phyloP scores from a whole-genome alignment of 2,888 invertebrate species.

The Plemyria rubiginata region DNA sequence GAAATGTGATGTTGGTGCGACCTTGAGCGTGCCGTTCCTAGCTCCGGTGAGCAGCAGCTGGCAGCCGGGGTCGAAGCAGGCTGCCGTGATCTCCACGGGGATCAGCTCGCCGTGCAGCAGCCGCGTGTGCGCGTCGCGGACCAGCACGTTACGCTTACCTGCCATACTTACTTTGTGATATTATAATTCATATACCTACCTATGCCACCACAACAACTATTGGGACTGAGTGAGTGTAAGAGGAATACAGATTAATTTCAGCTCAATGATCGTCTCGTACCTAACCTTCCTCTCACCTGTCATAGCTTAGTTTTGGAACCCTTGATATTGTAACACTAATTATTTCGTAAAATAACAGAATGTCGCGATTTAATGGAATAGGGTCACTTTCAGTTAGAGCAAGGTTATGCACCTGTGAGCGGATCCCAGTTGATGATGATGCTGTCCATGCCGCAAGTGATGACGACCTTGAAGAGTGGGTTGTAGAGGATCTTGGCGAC shows the following conservation, averaged over 20 bases:
- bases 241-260: too few relatives aligned
- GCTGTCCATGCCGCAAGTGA: constrained; percentile 92
- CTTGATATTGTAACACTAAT: background rate
- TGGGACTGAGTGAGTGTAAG: too few relatives aligned
- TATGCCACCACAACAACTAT: too few relatives aligned
- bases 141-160: constrained; percentile 85
- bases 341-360: background rate
- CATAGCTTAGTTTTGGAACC: background rate
- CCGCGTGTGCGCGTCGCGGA: constrained; percentile 89
- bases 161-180: too few relatives aligned
- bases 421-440: constrained; percentile 94
- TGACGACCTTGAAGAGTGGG: constrained; percentile 88
- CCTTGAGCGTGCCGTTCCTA: constrained; percentile 90
- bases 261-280: too few relatives aligned
- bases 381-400: background rate
- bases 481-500: constrained; percentile 91
- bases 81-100: constrained; percentile 90
- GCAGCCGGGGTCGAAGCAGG: constrained; percentile 89
- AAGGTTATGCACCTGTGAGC: constrained; percentile 66
- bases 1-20: constrained; percentile 29
- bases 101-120: constrained; percentile 87
- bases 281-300: too few relatives aligned
- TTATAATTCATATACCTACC: too few relatives aligned
- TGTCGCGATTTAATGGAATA: background rate
- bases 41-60: constrained; percentile 92